These are phyloP conservation scores for Hydractinia symbiolongicarpus DNA, from an alignment of 30 jellyfish, hydroid and myxozoan species.

Conservation along the genomic window DNA sequence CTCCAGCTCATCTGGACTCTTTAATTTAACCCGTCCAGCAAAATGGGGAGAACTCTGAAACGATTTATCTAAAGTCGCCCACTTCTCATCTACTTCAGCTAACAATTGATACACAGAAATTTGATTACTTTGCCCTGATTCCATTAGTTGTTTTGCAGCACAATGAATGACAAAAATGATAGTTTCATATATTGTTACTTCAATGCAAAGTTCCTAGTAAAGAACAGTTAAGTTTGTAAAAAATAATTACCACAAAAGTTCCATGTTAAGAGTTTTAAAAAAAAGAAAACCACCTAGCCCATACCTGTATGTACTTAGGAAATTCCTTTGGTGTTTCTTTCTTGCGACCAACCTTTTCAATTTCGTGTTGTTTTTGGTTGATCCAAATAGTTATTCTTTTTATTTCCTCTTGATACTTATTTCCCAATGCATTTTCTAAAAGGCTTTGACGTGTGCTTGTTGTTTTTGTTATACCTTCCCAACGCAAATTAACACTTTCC, in stretches of 20 bases:
- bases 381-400: slow-evolving; percentile 68
- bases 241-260: neutral
- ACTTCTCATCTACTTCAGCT: slow-evolving; percentile 48
- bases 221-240: neutral
- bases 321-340: slow-evolving; percentile 21
- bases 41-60: slow-evolving; percentile 38
- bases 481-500: slow-evolving; percentile 50
- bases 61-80: slow-evolving; percentile 42
- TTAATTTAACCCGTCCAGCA: slow-evolving; percentile 48
- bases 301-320: slow-evolving; percentile 14
- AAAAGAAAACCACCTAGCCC: neutral
- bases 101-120: slow-evolving; percentile 40
- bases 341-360: slow-evolving; percentile 33
- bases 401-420: slow-evolving; percentile 55
- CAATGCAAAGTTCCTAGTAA: slow-evolving; percentile 50
- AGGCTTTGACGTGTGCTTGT: slow-evolving; percentile 47
- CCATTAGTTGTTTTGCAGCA: slow-evolving; percentile 60
- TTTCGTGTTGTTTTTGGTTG: slow-evolving; percentile 42
- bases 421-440: slow-evolving; percentile 56
- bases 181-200: slow-evolving; percentile 50
- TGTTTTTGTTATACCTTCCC: slow-evolving; percentile 50
- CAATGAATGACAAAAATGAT: slow-evolving; percentile 44
- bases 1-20: slow-evolving; percentile 48
- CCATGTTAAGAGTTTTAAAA: neutral
- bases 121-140: slow-evolving; percentile 46